Base-by-base conservation (phyloP, 1,140 invertebrate species). In the Neuroterus valhalla region DNA sequence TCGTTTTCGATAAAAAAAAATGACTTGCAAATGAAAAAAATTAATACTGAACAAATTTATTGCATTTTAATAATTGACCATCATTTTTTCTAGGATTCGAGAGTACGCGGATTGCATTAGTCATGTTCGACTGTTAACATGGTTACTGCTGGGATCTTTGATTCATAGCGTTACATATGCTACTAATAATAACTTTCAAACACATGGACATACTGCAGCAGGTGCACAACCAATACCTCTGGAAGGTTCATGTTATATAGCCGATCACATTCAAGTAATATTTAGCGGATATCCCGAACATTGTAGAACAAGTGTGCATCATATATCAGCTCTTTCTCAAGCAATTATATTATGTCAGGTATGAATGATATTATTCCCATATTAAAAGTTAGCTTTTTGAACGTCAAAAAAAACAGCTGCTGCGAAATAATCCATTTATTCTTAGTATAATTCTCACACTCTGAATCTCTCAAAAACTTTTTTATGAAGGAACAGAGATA, bases 231-330 rank as follows among this genome's bases (percentile, higher is more conserved):
- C 98, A 12, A 94, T 99, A 76, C 98, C 98, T 17, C 95, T 99
- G 83, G 98, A 99, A 89, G 96, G 96, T 45, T 97, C 96, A 31
- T 97, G 96, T 83, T 96, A 98, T 86, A 96, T 99, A 82, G 97
- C 98, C 38, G 98, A 99, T 91, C 97, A 99, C 86, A 94, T 99
- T 73, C 97, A 99, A 92, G 95, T 97, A 26, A 95, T 96, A 79
- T 94, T 99, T 89, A 95, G 96, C 17, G 98, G 97, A 12, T 99
- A 99, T 92, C 96, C 97, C 45, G 98, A 99, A 88, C 97, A 98
- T 85, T 95, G 95, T 5, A 98, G 98, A 90, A 92, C 95, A 4
- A 96, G 94, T 4, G 93, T 97, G 0, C 91, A 96, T 42, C 97
- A 99, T 85, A 98, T 99, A 97, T 98, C 96, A 46, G 95, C 95